Conservation (phyloP, 2,797 vertebrate species). For the Triplophysa yarkandensis region DNA sequence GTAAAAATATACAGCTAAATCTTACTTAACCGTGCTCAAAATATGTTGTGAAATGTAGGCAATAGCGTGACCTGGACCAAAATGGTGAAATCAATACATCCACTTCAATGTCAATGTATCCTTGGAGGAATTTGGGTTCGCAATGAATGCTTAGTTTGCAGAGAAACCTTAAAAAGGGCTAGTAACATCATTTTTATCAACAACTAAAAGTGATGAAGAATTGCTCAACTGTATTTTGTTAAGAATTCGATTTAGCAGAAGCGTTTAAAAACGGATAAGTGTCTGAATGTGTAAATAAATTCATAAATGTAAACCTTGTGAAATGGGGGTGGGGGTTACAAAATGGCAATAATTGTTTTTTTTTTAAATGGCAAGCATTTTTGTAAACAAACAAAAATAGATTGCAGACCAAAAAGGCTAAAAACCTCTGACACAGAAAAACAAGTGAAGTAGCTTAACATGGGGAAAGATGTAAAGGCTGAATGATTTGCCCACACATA, state of each 20-base stretch:
- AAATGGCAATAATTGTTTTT: not conserved
- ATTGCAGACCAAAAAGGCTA: not conserved
- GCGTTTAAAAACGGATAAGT: no score
- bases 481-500: conserved; percentile 47
- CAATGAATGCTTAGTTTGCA: not conserved
- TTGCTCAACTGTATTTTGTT: not conserved
- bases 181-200: not conserved
- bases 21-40: not conserved
- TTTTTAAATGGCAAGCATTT: not conserved
- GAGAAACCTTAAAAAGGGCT: not conserved
- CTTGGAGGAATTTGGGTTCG: not conserved
- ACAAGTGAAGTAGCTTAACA: conserved; percentile 27
- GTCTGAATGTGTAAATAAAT: no score
- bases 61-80: not conserved
- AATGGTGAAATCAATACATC: not conserved
- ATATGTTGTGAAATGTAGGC: not conserved
- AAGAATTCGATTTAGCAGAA: not conserved
- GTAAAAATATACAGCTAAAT: no score
- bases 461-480: conserved; percentile 22
- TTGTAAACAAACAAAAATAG: not conserved
- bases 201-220: no score
- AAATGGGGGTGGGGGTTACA: not conserved
- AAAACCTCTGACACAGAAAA: not conserved
- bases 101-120: not conserved
- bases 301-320: no score